phyloP scores from a whole-genome alignment of 2,888 invertebrate genomes.

The Arrhopalites spinosus region DNA sequence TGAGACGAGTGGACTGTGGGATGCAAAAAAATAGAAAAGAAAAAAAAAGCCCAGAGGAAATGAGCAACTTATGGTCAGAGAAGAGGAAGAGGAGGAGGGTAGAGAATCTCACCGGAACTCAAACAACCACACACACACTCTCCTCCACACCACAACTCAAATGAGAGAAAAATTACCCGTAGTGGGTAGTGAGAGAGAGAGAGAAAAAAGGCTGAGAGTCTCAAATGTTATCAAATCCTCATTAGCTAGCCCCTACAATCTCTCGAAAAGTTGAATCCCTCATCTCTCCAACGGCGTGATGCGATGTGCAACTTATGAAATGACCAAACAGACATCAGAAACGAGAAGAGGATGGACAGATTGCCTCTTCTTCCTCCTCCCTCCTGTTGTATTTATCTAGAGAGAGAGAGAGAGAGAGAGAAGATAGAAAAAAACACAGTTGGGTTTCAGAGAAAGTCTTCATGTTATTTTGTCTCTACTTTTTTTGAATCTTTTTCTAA shows the following conservation, averaged over 20 bases:
- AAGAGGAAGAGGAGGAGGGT: not conserved
- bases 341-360: constrained; percentile 40
- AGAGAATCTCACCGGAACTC: constrained; percentile 15
- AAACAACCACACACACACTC: not conserved
- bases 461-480: too few relatives aligned
- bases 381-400: too few relatives aligned
- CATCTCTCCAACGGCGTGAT: constrained; percentile 39
- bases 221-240: constrained; percentile 46
- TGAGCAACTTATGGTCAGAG: constrained; percentile 47
- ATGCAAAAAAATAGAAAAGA: not conserved
- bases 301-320: constrained; percentile 40
- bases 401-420: not conserved
- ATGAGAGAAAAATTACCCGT: constrained; percentile 51
- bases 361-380: constrained; percentile 25
- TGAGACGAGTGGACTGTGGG: not conserved
- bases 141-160: constrained; percentile 36
- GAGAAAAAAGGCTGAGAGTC: not conserved
- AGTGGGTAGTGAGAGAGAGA: not conserved
- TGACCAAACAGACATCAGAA: constrained; percentile 43
- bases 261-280: constrained; percentile 42
- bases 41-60: constrained; percentile 42
- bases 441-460: too few relatives aligned
- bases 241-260: constrained; percentile 43
- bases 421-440: too few relatives aligned
- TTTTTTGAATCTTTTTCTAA: too few relatives aligned